These are phyloP conservation scores for Notamacropus eugenii DNA, from an alignment of 2,797 vertebrate genomes.

Conservation along the genomic window DNA sequence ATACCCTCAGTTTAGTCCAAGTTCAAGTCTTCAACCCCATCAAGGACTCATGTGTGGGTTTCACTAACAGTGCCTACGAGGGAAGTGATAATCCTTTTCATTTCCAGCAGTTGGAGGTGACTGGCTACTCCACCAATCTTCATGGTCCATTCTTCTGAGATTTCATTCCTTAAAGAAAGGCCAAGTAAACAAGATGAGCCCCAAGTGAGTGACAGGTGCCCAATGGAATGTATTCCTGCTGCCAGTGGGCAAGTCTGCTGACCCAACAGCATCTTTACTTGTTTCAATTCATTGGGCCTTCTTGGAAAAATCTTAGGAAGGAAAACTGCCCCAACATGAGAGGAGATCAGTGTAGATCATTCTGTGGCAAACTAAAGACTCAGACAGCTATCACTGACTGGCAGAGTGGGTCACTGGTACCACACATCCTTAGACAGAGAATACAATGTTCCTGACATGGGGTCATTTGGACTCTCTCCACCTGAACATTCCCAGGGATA, in stretches of 20 bases:
- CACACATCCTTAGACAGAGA: too few species aligned
- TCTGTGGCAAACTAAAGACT: neutral
- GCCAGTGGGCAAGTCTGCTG: neutral
- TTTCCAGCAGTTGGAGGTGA: neutral
- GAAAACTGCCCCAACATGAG: neutral
- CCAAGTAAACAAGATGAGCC: neutral
- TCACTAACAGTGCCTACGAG: neutral
- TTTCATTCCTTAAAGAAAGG: neutral
- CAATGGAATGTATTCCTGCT: neutral
- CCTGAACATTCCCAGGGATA: neutral
- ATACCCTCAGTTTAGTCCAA: neutral
- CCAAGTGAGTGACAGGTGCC: neutral
- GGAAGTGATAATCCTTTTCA: neutral
- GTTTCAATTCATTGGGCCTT: neutral
- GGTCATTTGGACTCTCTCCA: neutral
- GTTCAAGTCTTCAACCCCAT: neutral
- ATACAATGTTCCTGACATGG: neutral
- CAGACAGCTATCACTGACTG: neutral
- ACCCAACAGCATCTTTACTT: neutral
- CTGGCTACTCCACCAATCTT: neutral
- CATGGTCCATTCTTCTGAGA: neutral
- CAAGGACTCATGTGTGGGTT: neutral
- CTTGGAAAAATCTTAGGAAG: neutral
- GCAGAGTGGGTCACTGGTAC: neutral
- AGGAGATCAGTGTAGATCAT: neutral